Percentiles rank a stretch among this genome's conserved stretches.
Evolutionary conservation across 2,113 vertebrate genomes (phyloP).

Genomic region (Carassius gibelio): DNA sequence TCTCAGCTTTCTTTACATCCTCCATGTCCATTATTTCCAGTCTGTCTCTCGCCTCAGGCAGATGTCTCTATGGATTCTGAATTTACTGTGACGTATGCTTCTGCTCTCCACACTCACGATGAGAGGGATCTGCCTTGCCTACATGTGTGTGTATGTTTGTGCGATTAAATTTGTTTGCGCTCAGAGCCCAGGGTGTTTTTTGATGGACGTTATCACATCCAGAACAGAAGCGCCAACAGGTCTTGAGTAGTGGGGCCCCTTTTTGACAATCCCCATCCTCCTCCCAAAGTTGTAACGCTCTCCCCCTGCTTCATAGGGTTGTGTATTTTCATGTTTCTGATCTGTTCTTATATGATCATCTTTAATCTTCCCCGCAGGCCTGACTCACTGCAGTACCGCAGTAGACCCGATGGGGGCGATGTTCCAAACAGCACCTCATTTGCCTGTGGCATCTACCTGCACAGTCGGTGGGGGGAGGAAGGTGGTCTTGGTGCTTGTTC

Average conservation of each 20-base stretch:
- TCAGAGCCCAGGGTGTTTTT: slow-evolving; percentile 60
- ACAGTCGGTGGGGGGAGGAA: slow-evolving; percentile 6
- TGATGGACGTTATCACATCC: slow-evolving; percentile 69
- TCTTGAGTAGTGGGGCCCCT: slow-evolving; percentile 61
- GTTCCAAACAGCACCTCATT: slow-evolving; percentile 48
- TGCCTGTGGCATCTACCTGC: slow-evolving; percentile 62
- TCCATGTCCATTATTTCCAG: slow-evolving; percentile 37
- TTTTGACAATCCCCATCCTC: slow-evolving; percentile 57
- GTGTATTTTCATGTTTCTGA: slow-evolving; percentile 71
- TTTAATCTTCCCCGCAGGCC: slow-evolving; percentile 73
- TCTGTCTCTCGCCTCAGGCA: slow-evolving; percentile 29
- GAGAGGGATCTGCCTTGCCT: slow-evolving; percentile 27
- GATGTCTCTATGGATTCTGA: slow-evolving; percentile 17
- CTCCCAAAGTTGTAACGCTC: slow-evolving; percentile 60
- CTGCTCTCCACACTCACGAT: slow-evolving; percentile 32
- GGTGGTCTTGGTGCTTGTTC: slow-evolving; percentile 17
- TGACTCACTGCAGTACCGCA: slow-evolving; percentile 50
- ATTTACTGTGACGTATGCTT: slow-evolving; percentile 41
- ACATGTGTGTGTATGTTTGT: slow-evolving; percentile 16
- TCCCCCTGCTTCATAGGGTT: slow-evolving; percentile 58
- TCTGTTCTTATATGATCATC: slow-evolving; percentile 74
- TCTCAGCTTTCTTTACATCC: slow-evolving; percentile 15
- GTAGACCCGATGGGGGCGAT: slow-evolving; percentile 67
- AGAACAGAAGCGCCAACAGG: slow-evolving; percentile 66
- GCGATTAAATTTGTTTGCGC: slow-evolving; percentile 47